Percentiles rank a stretch among this genome's conserved stretches.
Evolutionary conservation across 2,888 invertebrate genomes (phyloP).

Genomic region (Automeris io): DNA sequence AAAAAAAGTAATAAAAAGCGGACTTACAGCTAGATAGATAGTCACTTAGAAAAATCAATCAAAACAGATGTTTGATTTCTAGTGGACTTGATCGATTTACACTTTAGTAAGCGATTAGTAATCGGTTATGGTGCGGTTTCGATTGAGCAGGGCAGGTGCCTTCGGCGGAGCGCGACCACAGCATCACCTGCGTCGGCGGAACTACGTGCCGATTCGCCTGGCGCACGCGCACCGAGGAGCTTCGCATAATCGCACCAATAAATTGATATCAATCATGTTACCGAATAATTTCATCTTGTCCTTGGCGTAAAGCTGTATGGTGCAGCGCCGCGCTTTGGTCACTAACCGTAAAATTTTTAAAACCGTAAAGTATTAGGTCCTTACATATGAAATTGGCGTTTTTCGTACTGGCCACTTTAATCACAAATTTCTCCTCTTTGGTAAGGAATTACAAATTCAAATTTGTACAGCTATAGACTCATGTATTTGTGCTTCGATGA

Average conservation of each 20-base stretch:
- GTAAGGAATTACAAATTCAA: too few species aligned
- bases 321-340: too few species aligned
- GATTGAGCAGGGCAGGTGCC: conserved; percentile 41
- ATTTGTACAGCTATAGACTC: too few species aligned
- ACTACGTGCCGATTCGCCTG: conserved; percentile 61
- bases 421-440: too few species aligned
- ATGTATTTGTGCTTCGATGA: too few species aligned
- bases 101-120: conserved; percentile 14
- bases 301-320: neutral
- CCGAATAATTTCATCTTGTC: conserved; percentile 3
- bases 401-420: too few species aligned
- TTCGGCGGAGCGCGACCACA: conserved; percentile 45
- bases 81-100: conserved; percentile 9
- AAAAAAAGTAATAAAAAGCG: too few species aligned
- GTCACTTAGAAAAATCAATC: neutral
- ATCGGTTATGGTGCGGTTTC: conserved; percentile 22
- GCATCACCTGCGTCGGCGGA: conserved; percentile 58
- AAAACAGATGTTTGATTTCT: neutral
- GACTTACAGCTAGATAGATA: too few species aligned
- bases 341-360: neutral
- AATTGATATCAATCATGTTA: conserved; percentile 8
- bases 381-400: too few species aligned
- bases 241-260: conserved; percentile 13
- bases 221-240: conserved; percentile 26
- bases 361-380: too few species aligned